Evolutionary conservation across 2,113 vertebrate genomes (phyloP), one percentile per base, ranked within the genome.

Genomic region (Pao palembangensis): DNA sequence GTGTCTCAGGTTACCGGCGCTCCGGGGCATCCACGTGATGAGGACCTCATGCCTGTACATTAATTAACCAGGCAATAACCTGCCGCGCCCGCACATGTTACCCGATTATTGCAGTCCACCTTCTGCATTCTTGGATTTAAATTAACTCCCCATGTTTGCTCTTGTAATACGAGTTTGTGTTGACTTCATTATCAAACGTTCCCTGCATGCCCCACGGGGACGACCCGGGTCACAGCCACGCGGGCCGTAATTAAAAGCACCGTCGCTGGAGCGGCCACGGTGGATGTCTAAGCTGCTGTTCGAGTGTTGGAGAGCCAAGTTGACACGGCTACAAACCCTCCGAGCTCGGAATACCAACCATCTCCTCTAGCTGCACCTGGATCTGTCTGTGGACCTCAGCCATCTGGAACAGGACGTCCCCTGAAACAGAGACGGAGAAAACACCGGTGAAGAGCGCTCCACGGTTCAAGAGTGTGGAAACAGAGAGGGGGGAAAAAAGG

Each of bases 321-420:
- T 1, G 16, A 19, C 41, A 56, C 41, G 53, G 28, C 52, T 13
- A 43, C 12, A 47, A 67, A 66, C 17, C 49, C 20, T 71, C 67
- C 57, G 25, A 67, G 51, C 31, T 59, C 2, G 71, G 55, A 71
- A 76, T 81, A 91, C 96, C 89, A 87, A 99, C 97, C 97, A 94
- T 98, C 71, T 98, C 96, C 76, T 99, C 97, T 42, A 99, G 84
- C 89, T 98, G 96, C 81, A 95, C 95, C 85, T 98, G 97, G 82
- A 98, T 98, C 91, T 99, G 97, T 83, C 96, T 89, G 90, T 99
- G 97, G 73, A 98, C 96, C 70, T 98, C 96, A 0, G 97, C 97
- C 96, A 99, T 99, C 91, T 99, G 97, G 90, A 98, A 98, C 57
- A 99, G 94, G 64, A 98, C 96, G 0, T 99, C 97, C 70, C 97